These are phyloP conservation scores for Dynastes tityus DNA, from an alignment of 2,888 invertebrate species.

Conservation along the genomic window DNA sequence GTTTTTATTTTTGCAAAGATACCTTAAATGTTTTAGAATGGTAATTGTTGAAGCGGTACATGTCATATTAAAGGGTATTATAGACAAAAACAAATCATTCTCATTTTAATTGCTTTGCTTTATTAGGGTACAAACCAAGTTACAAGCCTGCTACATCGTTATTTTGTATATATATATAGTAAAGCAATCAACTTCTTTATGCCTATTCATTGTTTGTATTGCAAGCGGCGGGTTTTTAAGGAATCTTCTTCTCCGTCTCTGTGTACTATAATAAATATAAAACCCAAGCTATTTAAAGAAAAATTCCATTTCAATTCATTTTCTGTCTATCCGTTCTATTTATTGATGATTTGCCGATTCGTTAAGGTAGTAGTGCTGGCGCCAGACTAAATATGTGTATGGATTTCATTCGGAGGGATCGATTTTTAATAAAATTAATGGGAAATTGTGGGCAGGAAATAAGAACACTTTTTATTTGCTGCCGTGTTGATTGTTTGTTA, in stretches of 20 bases:
- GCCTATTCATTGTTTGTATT: constrained; percentile 66
- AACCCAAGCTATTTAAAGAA: constrained; percentile 56
- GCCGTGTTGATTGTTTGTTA: no score
- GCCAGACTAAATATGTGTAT: constrained; percentile 54
- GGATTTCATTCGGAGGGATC: constrained; percentile 31
- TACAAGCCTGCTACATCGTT: background rate
- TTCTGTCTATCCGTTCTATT: constrained; percentile 57
- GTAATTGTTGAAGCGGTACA: no score
- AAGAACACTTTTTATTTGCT: background rate
- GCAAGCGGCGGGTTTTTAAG: constrained; percentile 59
- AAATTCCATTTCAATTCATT: constrained; percentile 59
- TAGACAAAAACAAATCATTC: background rate
- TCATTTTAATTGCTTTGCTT: constrained; percentile 11
- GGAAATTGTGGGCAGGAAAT: constrained; percentile 10
- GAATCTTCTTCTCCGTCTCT: constrained; percentile 56
- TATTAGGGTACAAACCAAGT: background rate
- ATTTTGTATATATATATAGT: background rate
- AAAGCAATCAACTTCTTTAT: constrained; percentile 63
- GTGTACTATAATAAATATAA: constrained; percentile 54
- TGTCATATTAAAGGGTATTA: no score
- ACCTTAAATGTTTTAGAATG: no score
- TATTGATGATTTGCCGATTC: constrained; percentile 59
- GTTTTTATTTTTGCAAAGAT: no score
- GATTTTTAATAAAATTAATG: constrained; percentile 47
- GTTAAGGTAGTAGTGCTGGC: constrained; percentile 61